phyloP scores from a whole-genome alignment of 2,888 invertebrate species.

The Ganaspis brasiliensis region DNA sequence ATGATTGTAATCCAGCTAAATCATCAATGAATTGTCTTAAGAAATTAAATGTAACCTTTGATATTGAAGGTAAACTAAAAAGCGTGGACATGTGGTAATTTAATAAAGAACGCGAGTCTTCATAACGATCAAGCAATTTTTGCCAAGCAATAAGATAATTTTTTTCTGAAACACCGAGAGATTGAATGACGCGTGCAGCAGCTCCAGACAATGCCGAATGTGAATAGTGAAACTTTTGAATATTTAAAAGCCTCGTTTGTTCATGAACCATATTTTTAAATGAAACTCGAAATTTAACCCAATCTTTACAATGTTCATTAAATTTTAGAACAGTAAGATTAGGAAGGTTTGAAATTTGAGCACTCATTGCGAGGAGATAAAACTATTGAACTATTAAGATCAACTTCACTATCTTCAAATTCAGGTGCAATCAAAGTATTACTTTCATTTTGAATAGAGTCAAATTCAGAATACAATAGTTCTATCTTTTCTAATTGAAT shows the following conservation, averaged over 20 bases:
- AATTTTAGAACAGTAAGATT: no score
- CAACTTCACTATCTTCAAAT: neutral
- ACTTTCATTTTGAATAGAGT: neutral
- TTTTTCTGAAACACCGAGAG: neutral
- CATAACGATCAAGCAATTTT: neutral
- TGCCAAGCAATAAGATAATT: slow-evolving; percentile 40
- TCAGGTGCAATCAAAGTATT: neutral
- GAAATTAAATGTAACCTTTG: neutral
- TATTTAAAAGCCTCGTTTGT: neutral
- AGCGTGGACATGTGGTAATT: neutral
- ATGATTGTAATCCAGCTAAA: neutral
- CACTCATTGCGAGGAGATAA: no score
- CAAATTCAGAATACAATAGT: neutral
- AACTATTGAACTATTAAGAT: no score
- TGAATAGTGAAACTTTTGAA: slow-evolving; percentile 46
- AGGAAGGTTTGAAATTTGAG: no score
- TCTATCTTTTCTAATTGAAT: neutral
- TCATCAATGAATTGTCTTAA: slow-evolving; percentile 13
- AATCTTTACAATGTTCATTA: no score
- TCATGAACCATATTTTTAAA: slow-evolving; percentile 16
- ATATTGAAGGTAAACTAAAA: neutral
- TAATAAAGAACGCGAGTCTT: neutral
- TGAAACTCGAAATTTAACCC: slow-evolving; percentile 29
- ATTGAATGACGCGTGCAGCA: slow-evolving; percentile 5
- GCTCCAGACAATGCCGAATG: neutral